A percentile compares a stretch with the other conserved stretches of the same genome.
These are phyloP conservation scores for Acronicta alni DNA, from an alignment of 2,888 invertebrate genomes.

Conservation along the genomic window DNA sequence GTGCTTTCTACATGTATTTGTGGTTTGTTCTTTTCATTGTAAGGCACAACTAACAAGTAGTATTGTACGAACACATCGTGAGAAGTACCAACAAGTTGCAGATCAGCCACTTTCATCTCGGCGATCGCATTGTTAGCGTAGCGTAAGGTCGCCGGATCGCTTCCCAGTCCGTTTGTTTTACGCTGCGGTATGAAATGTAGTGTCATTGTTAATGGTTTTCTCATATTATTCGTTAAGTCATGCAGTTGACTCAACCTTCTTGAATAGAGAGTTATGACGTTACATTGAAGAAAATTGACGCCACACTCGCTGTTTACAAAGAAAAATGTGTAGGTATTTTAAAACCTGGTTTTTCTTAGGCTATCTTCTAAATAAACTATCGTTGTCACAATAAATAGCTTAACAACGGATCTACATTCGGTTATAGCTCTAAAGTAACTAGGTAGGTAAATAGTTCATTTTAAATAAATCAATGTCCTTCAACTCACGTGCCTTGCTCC, in stretches of 20 bases:
- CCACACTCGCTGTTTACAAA: no score
- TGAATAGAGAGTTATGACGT: no score
- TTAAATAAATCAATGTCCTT: background rate
- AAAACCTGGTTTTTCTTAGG: no score
- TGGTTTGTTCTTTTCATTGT: slow-evolving; percentile 6
- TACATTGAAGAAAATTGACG: no score
- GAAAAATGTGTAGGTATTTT: no score
- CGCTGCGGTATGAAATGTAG: slow-evolving; percentile 3
- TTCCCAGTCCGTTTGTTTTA: slow-evolving; percentile 40
- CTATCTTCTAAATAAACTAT: no score
- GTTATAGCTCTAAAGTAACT: no score
- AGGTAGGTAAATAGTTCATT: no score
- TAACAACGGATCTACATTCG: background rate
- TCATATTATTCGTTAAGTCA: slow-evolving; percentile 6
- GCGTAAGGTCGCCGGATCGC: slow-evolving; percentile 49
- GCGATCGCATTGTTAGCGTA: slow-evolving; percentile 40
- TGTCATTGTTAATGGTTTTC: slow-evolving; percentile 15
- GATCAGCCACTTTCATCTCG: slow-evolving; percentile 55
- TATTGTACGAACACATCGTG: slow-evolving; percentile 25
- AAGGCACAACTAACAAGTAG: slow-evolving; percentile 22
- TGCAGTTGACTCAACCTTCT: background rate
- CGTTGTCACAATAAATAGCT: no score
- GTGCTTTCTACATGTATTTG: no score
- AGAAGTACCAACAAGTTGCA: slow-evolving; percentile 24
- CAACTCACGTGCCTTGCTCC: background rate